Base-by-base conservation (phyloP, 2,888 invertebrate genomes). In the Apodemia zela region DNA sequence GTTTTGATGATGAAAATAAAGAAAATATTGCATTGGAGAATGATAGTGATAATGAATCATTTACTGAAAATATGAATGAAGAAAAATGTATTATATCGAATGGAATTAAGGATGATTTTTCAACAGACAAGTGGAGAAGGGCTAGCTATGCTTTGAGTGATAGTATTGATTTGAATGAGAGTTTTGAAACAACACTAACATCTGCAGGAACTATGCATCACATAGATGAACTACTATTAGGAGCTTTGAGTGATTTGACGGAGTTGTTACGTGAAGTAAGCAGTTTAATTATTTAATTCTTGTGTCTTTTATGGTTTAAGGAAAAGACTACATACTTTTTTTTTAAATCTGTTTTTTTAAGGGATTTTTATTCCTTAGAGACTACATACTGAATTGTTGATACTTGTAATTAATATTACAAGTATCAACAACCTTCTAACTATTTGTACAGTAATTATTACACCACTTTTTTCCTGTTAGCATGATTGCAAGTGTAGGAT, bases 211-310 rank as follows among this genome's bases (percentile, higher is more conserved):
- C 66, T 1, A 51, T 74, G 8, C 72, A 73, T 6, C 69, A 74
- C 3, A 75, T 79, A 29, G 72, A 79, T 2, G 82, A 86, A 59
- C 64, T 93, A 35, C 76, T 93, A 0, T 71, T 82, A 0, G 93
- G 91, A 2, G 92, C 93, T 0, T 71, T 94, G 67, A 85, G 82
- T 69, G 93, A 93, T 74, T 73, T 94, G 18, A 86, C 91, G 0
- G 87, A 90, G 64, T 70, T 94, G 60, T 77, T 93, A 66, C 73
- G 82, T 63, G 93, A 93, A 80, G 93, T 93, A 76, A 81, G 77
- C 64, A 57, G 11, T 21, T n/a, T 62, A 51, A 29, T 58, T n/a
- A 51, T 15, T 7, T 7, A 11, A 58, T 58, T 15, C 42, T 3
- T 3, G 13, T 38, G 3, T 33, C 33, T 33, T 33, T 33, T 33